Conservation (phyloP, 2,113 vertebrate genomes). For the Phocoena phocoena region DNA sequence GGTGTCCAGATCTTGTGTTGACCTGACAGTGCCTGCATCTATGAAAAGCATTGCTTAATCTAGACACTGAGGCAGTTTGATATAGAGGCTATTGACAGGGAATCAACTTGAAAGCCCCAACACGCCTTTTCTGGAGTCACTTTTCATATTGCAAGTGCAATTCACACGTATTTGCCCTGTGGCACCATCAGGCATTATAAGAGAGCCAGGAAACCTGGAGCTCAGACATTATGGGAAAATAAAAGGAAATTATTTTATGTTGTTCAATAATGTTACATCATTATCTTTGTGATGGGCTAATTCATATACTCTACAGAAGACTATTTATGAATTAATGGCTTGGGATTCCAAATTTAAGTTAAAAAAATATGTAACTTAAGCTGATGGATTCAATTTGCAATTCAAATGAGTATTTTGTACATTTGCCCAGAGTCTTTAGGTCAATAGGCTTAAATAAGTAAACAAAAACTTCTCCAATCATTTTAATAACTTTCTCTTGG, state of each 20-base stretch:
- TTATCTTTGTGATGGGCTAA: conserved; percentile 69
- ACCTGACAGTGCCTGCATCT: background rate
- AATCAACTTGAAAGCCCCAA: conserved; percentile 62
- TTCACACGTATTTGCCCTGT: conserved; percentile 74
- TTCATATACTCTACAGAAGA: conserved; percentile 74
- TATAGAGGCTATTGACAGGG: conserved; percentile 60
- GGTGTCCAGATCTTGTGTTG: background rate
- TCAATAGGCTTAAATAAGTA: conserved; percentile 71
- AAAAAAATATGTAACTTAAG: conserved; percentile 68
- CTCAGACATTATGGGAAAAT: conserved; percentile 71
- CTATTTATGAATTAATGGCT: conserved; percentile 68
- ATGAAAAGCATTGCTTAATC: conserved; percentile 32
- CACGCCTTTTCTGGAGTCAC: conserved; percentile 42
- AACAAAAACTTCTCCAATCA: conserved; percentile 71
- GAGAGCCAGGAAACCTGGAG: conserved; percentile 67
- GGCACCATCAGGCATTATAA: conserved; percentile 52
- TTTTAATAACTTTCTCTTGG: conserved; percentile 63
- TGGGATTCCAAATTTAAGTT: conserved; percentile 55
- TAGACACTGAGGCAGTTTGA: conserved; percentile 42
- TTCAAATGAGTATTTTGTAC: conserved; percentile 73
- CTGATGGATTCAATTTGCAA: conserved; percentile 75
- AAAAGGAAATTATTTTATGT: conserved; percentile 74
- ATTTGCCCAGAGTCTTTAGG: conserved; percentile 65
- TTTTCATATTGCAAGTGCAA: conserved; percentile 69
- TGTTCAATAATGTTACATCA: conserved; percentile 70